A percentile compares a stretch with the other conserved stretches of the same genome.
These are phyloP conservation scores for Erynnis tages DNA, from an alignment of 2,888 invertebrate genomes.

Conservation along the genomic window DNA sequence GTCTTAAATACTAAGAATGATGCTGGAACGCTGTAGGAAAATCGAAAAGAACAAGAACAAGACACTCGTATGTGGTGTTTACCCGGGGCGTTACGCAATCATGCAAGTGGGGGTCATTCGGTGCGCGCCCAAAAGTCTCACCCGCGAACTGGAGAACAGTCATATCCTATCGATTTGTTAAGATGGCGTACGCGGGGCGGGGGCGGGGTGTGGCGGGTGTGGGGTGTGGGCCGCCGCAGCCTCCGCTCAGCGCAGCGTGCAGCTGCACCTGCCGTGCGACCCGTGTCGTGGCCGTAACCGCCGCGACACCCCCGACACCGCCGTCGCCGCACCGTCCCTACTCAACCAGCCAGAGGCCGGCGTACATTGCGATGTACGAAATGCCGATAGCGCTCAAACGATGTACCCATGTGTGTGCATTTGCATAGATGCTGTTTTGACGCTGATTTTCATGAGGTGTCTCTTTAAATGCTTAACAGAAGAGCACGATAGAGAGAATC, in stretches of 20 bases:
- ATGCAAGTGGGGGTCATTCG: slow-evolving; percentile 66
- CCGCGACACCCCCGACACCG: slow-evolving; percentile 47
- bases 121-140: slow-evolving; percentile 78
- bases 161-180: slow-evolving; percentile 83
- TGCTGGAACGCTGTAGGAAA: too few species aligned
- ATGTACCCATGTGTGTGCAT: not conserved
- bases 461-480: too few species aligned
- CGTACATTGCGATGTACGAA: slow-evolving; percentile 3
- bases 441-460: too few species aligned
- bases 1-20: too few species aligned
- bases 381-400: not conserved
- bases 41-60: too few species aligned
- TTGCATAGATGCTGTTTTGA: too few species aligned
- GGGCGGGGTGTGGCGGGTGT: slow-evolving; percentile 46
- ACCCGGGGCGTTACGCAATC: slow-evolving; percentile 53
- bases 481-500: too few species aligned
- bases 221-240: slow-evolving; percentile 61
- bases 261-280: slow-evolving; percentile 66
- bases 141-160: slow-evolving; percentile 80
- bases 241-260: slow-evolving; percentile 74
- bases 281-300: slow-evolving; percentile 54
- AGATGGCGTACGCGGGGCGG: slow-evolving; percentile 74
- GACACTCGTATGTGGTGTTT: not conserved
- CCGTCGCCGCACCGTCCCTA: slow-evolving; percentile 7
- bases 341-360: not conserved